These are phyloP conservation scores for Pteronura brasiliensis DNA, from an alignment of 2,113 vertebrate genomes.

Conservation along the genomic window DNA sequence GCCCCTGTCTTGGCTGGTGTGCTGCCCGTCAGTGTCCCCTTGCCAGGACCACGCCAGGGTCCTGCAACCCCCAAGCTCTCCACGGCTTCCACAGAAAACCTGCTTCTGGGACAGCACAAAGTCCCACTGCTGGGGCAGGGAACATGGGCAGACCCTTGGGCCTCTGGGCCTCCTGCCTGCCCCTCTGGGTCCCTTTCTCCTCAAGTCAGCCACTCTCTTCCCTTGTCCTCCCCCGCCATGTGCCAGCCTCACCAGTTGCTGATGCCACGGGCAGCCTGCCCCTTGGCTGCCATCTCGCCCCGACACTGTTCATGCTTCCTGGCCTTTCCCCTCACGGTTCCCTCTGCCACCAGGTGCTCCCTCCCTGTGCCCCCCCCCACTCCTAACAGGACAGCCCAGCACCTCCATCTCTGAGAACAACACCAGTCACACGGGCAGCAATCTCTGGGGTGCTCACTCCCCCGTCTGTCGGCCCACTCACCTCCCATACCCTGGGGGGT, in stretches of 20 bases:
- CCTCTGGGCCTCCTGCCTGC: not conserved
- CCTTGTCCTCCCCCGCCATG: not conserved
- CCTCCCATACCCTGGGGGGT: not conserved
- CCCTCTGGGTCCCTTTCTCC: not conserved
- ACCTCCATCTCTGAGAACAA: not conserved
- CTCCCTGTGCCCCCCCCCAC: too few relatives aligned
- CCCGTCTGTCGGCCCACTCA: not conserved
- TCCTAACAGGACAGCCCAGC: not conserved
- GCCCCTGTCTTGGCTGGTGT: not conserved
- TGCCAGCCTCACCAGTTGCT: not conserved
- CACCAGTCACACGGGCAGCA: not conserved
- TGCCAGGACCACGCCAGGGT: not conserved
- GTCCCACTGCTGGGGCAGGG: accelerated
- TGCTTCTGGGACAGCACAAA: accelerated
- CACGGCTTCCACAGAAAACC: not conserved
- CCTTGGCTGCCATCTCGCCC: not conserved
- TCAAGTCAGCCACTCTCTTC: not conserved
- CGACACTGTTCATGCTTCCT: not conserved
- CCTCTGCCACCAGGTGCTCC: not conserved
- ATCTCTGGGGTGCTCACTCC: not conserved
- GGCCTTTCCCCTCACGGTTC: not conserved
- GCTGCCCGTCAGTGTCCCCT: not conserved
- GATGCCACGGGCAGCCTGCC: not conserved
- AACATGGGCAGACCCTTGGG: accelerated
- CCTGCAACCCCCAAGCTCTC: not conserved